Evolutionary conservation across 2,113 vertebrate genomes (phyloP).

Genomic region (Nothoprocta perdicaria): DNA sequence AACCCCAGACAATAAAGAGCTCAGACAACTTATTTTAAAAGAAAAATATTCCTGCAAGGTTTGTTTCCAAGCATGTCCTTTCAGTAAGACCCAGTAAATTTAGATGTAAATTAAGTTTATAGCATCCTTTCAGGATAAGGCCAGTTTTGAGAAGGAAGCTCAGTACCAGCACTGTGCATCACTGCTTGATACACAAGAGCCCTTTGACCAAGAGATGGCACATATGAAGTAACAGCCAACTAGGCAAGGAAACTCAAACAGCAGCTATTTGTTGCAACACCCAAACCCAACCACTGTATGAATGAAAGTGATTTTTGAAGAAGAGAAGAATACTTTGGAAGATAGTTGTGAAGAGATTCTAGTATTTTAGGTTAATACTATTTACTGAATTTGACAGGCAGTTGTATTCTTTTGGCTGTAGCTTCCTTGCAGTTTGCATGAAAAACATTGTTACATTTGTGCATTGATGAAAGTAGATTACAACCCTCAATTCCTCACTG

Average conservation of each 20-base stretch:
- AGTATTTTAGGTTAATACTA: constrained; percentile 10
- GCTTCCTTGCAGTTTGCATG: background rate
- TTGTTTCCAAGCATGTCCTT: background rate
- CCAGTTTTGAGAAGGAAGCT: background rate
- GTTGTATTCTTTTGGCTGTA: background rate
- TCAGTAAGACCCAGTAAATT: background rate
- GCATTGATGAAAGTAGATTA: constrained; percentile 35
- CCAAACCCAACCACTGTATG: background rate
- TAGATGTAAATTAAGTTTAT: background rate
- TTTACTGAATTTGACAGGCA: constrained; percentile 7
- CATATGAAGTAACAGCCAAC: background rate
- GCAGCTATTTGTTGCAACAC: background rate
- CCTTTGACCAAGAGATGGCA: background rate
- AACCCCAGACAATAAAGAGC: background rate
- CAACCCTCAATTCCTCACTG: background rate
- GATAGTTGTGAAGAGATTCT: background rate
- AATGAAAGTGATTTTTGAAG: background rate
- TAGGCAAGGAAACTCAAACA: background rate
- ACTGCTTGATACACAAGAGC: background rate
- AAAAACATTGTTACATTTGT: constrained; percentile 35
- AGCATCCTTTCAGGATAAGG: background rate
- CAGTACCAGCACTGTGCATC: background rate
- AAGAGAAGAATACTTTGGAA: background rate
- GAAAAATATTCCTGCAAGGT: background rate
- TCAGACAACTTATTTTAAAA: background rate